Evolutionary conservation across 2,888 invertebrate species (phyloP), one percentile per base, ranked within the genome.

Genomic region (Tenthredo livida): DNA sequence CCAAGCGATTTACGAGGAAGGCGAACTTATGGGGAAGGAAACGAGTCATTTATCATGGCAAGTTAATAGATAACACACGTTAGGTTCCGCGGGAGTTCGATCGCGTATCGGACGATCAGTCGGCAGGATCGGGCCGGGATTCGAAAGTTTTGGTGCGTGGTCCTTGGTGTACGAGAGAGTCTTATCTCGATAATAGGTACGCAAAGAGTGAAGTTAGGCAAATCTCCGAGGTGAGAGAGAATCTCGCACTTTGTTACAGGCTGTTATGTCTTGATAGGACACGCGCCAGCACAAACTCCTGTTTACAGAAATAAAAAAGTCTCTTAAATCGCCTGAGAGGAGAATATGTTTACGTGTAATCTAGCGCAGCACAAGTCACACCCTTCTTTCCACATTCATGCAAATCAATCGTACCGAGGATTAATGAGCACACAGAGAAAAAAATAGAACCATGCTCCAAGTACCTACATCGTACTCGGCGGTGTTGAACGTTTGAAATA

Each of bases 31-130:
- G 87, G 88, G 89, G 87, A 89, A 91, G 90, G 90, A 91, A 91
- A 88, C 86, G 88, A 88, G 88, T 89, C 91, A 89, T 91, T 91
- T 91, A 91, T 91, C 91, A 91, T 85, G 83, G 85, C 67, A 86
- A 86, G 89, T 88, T 90, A 90, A 91, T 90, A 90, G 91, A 91
- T 91, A 90, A 89, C 90, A 89, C 88, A 88, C 86, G 85, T 90
- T 90, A 89, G 87, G 88, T 88, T 87, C 86, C 87, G 85, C 87
- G 84, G 50, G 77, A 78, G 80, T 85, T 85, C 85, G 85, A 85
- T 85, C 85, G 67, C 70, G n/a, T 85, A 85, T 85, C 85, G 85
- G 80, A 54, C 85, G 80, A 85, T 85, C 85, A 85, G 85, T 78
- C 77, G 58, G 80, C 80, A 78, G 84, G 40, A 72, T 43, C 84